Evolutionary conservation across 1,140 invertebrate genomes (phyloP), one percentile per base, ranked within the genome.

Genomic region (Drosophila sp.): DNA sequence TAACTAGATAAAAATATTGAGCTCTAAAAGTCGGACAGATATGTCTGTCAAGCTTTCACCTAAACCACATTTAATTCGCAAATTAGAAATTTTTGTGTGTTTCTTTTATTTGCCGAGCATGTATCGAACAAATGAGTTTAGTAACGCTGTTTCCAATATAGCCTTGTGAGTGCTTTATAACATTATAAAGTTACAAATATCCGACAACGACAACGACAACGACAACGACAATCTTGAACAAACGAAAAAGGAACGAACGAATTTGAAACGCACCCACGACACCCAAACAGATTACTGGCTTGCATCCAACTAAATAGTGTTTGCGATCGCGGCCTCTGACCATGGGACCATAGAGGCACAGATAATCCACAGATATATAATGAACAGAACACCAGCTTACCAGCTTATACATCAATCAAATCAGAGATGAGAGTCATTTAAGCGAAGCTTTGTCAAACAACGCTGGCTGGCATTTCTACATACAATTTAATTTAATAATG

Each of bases 401-500:
- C 34, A 66, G 50, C 50, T 63, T 29, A 27, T 51, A 36, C 63
- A 45, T 29, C 59, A 66, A 74, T 62, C 41, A 79, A 71, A 76
- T 46, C 51, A 46, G 50, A 75, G 48, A 71, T 51, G 43, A 41
- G 54, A 62, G 54, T 58, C 62, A 78, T 69, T 58, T 69, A 81
- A 76, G 18, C 66, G 14, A 62, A 48, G 74, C 74, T 67, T 67
- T 25, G 48, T 36, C 4, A 46, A 73, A 59, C 29, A 61, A 67
- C 46, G 43, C 71, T 61, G 67, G 32, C 59, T 71, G 71, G 65
- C 59, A 69, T 57, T 86, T 76, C 69, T 76, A 75, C 74, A 87
- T 78, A 69, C 75, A 78, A 78, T 87, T 86, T 87, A 87, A 86
- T 87, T 87, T 87, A 86, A 86, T 87, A 86, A 86, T 78, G 81